Evolutionary conservation across 92 coral and sea anemone genomes (phyloP).

Genomic region (Parazoanthus darwini): DNA sequence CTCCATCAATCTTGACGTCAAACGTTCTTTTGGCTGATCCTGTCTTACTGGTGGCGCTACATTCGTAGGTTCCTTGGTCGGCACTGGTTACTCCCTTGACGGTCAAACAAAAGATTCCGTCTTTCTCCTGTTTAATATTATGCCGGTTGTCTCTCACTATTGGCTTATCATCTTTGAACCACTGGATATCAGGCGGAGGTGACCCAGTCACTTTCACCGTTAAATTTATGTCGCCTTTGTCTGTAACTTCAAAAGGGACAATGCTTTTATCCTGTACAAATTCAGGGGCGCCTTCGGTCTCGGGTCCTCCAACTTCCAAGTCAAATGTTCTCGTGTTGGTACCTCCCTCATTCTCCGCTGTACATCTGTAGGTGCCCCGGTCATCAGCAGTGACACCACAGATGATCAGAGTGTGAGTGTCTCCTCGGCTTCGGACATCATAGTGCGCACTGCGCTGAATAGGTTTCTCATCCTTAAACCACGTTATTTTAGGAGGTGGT

Average conservation of each 20-base stretch:
- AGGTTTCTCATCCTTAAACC: constrained; percentile 52
- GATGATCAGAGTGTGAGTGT: constrained; percentile 66
- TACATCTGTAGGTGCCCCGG: constrained; percentile 65
- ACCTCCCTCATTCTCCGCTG: constrained; percentile 55
- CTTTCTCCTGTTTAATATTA: constrained; percentile 35
- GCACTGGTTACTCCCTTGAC: constrained; percentile 65
- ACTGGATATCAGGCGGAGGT: constrained; percentile 67
- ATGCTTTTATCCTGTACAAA: constrained; percentile 68
- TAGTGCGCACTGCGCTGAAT: constrained; percentile 42
- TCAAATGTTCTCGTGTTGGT: constrained; percentile 49
- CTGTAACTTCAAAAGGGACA: constrained; percentile 66
- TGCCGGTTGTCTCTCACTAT: constrained; percentile 42
- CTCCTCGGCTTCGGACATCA: constrained; percentile 55
- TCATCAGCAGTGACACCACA: constrained; percentile 74
- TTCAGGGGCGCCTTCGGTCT: constrained; percentile 44
- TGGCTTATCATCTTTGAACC: constrained; percentile 82
- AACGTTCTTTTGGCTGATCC: constrained; percentile 67
- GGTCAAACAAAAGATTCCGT: constrained; percentile 64
- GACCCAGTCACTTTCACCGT: constrained; percentile 66
- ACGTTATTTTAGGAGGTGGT: constrained; percentile 48
- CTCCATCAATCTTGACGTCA: constrained; percentile 73
- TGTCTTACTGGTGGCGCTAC: constrained; percentile 43
- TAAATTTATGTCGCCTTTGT: constrained; percentile 63
- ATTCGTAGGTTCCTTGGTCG: constrained; percentile 69
- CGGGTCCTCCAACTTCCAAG: constrained; percentile 56